Evolutionary conservation across 2,888 invertebrate genomes (phyloP).

Genomic region (Sialis fuliginosa): DNA sequence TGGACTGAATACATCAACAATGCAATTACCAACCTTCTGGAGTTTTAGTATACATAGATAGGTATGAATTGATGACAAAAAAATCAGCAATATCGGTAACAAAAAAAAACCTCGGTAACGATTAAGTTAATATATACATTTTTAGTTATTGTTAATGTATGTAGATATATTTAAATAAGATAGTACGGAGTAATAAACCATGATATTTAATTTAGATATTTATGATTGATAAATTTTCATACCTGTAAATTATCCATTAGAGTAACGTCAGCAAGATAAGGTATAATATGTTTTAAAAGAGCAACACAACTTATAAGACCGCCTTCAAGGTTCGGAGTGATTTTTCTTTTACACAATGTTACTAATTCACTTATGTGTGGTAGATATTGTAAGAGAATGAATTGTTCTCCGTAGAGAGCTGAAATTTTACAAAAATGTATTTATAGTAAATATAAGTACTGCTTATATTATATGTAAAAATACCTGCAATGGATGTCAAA

Average conservation of each 20-base stretch:
- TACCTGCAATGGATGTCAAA: conserved; percentile 71
- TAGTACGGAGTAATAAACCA: neutral
- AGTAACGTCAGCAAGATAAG: conserved; percentile 64
- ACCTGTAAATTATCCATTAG: conserved; percentile 79
- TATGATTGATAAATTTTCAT: conserved; percentile 12
- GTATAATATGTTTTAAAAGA: conserved; percentile 60
- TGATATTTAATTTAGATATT: neutral
- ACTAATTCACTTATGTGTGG: conserved; percentile 79
- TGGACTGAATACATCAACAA: too few species aligned
- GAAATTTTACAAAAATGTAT: conserved; percentile 13
- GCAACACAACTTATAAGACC: conserved; percentile 73
- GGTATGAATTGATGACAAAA: too few species aligned
- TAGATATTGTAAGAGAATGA: conserved; percentile 75
- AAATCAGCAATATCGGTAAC: too few species aligned
- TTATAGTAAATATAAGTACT: too few species aligned
- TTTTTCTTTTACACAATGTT: conserved; percentile 57
- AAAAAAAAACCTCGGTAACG: too few species aligned
- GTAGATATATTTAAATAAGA: too few species aligned
- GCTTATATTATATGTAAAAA: conserved; percentile 9
- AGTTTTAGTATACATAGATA: too few species aligned
- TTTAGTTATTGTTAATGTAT: too few species aligned
- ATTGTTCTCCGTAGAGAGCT: conserved; percentile 75
- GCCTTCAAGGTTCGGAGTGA: conserved; percentile 74
- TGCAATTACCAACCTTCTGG: too few species aligned
- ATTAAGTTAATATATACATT: too few species aligned